Evolutionary conservation across 1,140 invertebrate species (phyloP).

Genomic region (Rhysida immarginata): DNA sequence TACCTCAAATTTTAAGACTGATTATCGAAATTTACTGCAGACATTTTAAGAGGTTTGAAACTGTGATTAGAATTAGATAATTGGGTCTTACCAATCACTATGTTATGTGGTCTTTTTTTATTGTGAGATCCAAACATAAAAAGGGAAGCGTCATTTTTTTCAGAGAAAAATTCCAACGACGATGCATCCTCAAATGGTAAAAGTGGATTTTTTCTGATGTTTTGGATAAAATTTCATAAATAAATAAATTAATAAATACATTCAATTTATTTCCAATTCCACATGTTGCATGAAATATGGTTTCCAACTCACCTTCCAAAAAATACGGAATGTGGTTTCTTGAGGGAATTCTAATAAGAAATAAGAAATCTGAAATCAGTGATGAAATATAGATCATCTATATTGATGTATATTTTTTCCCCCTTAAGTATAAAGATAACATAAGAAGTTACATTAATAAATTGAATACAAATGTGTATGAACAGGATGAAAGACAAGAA

Average conservation of each 20-base stretch:
- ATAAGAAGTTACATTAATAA: no score
- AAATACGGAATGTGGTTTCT: conserved; percentile 65
- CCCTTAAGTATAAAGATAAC: no score
- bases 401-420: no score
- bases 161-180: conserved; percentile 64
- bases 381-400: conserved; percentile 1
- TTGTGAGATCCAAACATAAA: conserved; percentile 81
- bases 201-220: conserved; percentile 54
- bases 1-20: no score
- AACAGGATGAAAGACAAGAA: no score
- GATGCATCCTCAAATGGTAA: conserved; percentile 70
- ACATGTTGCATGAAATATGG: conserved; percentile 11
- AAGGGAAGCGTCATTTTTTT: conserved; percentile 71
- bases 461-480: no score
- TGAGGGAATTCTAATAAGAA: conserved; percentile 48
- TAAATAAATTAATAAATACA: no score
- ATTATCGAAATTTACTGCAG: no score
- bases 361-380: conserved; percentile 13
- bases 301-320: conserved; percentile 41
- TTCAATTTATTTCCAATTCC: conserved; percentile 3
- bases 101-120: conserved; percentile 88
- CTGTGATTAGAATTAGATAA: no score
- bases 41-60: no score
- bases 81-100: conserved; percentile 66
- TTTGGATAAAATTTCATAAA: neutral